These are phyloP conservation scores for Podabrus alpinus DNA, from an alignment of 2,888 invertebrate genomes.

Conservation along the genomic window DNA sequence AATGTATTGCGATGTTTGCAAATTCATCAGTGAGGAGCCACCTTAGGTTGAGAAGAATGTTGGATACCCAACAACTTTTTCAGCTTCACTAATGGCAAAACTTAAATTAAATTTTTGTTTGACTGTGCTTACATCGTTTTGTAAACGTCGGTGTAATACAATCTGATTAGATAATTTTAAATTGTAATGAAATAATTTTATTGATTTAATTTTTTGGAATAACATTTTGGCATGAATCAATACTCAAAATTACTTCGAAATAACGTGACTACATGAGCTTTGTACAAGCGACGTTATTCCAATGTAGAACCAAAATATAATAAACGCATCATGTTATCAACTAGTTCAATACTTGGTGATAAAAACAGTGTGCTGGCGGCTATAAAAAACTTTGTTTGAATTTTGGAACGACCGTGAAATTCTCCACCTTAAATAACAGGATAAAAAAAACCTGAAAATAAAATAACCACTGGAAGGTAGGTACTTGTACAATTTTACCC, in stretches of 20 bases:
- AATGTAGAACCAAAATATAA: neutral
- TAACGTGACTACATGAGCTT: neutral
- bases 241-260: neutral
- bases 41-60: constrained; percentile 87
- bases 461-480: too few species aligned
- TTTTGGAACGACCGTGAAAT: too few species aligned
- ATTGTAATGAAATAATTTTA: neutral
- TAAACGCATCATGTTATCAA: neutral
- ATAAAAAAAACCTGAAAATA: too few species aligned
- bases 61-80: constrained; percentile 95
- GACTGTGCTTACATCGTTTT: neutral
- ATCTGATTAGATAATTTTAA: neutral
- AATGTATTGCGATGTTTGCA: constrained; percentile 88
- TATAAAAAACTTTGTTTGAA: too few species aligned
- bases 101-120: constrained; percentile 69
- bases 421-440: too few species aligned
- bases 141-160: neutral
- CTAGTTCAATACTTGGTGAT: neutral
- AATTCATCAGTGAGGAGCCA: constrained; percentile 96
- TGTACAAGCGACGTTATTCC: neutral
- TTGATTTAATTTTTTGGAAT: neutral
- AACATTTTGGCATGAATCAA: neutral
- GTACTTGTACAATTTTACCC: too few species aligned
- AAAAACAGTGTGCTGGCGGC: too few species aligned
- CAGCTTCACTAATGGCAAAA: constrained; percentile 88